phyloP scores from a whole-genome alignment of 2,113 vertebrate genomes.

The Picathartes gymnocephalus region DNA sequence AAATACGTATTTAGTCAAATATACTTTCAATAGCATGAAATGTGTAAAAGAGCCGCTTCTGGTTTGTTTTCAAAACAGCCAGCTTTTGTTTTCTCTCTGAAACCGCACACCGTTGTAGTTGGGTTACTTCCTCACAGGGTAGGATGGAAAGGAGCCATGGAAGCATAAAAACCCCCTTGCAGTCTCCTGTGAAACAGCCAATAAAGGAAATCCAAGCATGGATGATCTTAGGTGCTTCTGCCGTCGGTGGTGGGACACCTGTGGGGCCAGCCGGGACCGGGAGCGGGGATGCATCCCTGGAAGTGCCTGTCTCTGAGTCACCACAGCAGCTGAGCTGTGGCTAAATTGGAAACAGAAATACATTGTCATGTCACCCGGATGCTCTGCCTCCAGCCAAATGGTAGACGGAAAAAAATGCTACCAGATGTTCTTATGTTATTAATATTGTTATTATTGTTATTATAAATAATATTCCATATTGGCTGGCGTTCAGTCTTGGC shows the following conservation, averaged over 20 bases:
- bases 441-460: conserved; percentile 65
- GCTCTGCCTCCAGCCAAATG: conserved; percentile 52
- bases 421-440: conserved; percentile 64
- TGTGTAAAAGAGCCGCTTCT: neutral
- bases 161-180: neutral
- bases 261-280: fast-evolving
- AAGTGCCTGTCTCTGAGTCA: neutral
- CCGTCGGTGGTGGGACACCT: neutral
- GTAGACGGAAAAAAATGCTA: conserved; percentile 26
- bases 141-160: neutral
- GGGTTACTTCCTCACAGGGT: neutral
- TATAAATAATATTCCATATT: conserved; percentile 47
- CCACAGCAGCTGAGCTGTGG: conserved; percentile 5
- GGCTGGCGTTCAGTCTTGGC: neutral
- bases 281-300: neutral
- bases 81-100: neutral
- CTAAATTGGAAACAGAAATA: conserved; percentile 56
- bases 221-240: neutral
- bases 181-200: neutral
- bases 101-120: neutral
- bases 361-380: conserved; percentile 30
- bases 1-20: neutral
- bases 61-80: conserved; percentile 20
- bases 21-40: neutral
- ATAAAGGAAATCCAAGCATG: neutral